phyloP scores from a whole-genome alignment of 1,140 invertebrate genomes.

The Bilobella aurantiaca region DNA sequence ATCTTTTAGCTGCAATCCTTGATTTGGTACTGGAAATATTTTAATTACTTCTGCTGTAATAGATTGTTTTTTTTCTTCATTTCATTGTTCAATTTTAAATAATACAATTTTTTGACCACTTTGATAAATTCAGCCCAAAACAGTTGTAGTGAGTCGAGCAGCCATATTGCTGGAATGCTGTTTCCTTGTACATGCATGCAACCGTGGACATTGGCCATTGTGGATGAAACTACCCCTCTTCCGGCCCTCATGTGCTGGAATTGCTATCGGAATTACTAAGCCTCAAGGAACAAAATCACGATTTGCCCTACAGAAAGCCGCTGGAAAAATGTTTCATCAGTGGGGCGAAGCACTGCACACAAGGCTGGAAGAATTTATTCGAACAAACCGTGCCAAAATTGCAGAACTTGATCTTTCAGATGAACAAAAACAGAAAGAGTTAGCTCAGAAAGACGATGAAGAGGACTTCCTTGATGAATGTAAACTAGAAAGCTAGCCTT shows the following conservation, averaged over 20 bases:
- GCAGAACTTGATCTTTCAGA: slow-evolving; percentile 50
- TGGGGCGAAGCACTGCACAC: slow-evolving; percentile 87
- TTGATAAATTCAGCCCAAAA: slow-evolving; percentile 83
- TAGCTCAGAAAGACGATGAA: slow-evolving; percentile 84
- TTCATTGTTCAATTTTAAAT: too few relatives aligned
- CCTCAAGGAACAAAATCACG: slow-evolving; percentile 44
- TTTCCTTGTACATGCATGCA: slow-evolving; percentile 92
- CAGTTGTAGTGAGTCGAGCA: slow-evolving; percentile 82
- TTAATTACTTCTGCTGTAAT: too few relatives aligned
- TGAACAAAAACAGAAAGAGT: slow-evolving; percentile 69
- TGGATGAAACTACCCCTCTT: slow-evolving; percentile 86
- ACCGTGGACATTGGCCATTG: slow-evolving; percentile 82
- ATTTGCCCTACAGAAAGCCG: slow-evolving; percentile 67
- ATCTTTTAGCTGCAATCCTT: slow-evolving; percentile 84
- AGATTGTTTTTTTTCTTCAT: too few relatives aligned
- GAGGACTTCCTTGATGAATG: slow-evolving; percentile 98
- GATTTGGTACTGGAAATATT: slow-evolving; percentile 69
- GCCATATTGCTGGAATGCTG: slow-evolving; percentile 86
- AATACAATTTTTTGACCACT: too few relatives aligned
- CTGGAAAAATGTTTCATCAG: slow-evolving; percentile 92
- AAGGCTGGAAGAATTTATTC: slow-evolving; percentile 60
- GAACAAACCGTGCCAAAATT: slow-evolving; percentile 39
- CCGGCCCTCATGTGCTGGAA: slow-evolving; percentile 55
- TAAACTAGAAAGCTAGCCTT: too few relatives aligned
- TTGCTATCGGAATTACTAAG: slow-evolving; percentile 17